Conservation (phyloP, 2,113 vertebrate genomes). For the Amblyornis subalaris region DNA sequence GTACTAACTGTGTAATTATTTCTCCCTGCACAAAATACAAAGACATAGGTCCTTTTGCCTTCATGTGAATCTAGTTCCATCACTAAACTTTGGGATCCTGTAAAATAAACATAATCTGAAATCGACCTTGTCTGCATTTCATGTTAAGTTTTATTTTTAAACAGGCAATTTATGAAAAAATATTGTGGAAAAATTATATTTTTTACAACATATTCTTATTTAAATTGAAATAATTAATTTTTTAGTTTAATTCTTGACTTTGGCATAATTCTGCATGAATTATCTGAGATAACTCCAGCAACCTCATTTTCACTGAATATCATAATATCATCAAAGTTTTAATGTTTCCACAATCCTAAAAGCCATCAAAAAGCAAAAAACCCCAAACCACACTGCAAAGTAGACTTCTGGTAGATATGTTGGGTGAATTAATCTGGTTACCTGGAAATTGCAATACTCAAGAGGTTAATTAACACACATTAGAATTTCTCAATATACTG, state of each 20-base stretch:
- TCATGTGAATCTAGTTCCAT: background rate
- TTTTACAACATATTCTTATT: background rate
- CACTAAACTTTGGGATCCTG: background rate
- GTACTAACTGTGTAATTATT: background rate
- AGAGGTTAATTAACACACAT: constrained; percentile 55
- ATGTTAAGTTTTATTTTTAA: background rate
- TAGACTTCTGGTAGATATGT: background rate
- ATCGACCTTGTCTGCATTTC: background rate
- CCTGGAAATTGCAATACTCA: constrained; percentile 13
- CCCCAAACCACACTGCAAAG: background rate
- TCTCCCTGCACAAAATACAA: background rate
- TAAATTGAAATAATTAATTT: background rate
- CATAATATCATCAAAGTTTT: background rate
- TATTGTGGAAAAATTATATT: background rate
- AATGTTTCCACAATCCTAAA: background rate
- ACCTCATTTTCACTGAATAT: background rate
- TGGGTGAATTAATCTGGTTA: background rate
- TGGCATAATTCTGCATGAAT: background rate
- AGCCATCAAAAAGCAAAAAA: background rate
- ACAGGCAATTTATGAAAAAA: background rate
- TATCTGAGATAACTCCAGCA: background rate
- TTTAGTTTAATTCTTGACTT: background rate
- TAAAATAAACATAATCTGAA: background rate
- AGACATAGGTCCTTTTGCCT: background rate
- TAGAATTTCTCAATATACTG: constrained; percentile 19